Conservation (phyloP, 2,797 vertebrate species). For the Erpetoichthys calabaricus region DNA sequence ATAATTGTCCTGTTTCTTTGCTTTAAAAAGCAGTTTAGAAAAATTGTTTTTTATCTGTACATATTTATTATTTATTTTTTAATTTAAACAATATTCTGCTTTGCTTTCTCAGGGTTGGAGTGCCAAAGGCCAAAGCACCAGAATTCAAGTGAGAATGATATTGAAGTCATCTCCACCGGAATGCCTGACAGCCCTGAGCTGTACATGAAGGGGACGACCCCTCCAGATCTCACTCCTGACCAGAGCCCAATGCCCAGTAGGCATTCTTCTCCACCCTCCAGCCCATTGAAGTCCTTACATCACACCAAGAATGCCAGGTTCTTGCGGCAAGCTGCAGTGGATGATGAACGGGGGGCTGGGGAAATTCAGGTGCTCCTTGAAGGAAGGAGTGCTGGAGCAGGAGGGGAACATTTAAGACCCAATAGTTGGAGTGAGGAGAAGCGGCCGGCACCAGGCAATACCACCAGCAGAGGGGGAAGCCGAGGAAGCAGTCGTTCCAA, state of each 20-base stretch:
- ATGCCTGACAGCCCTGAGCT: slow-evolving; percentile 85
- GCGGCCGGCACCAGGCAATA: slow-evolving; percentile 24
- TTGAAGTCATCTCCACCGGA: slow-evolving; percentile 76
- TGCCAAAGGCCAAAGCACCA: slow-evolving; percentile 82
- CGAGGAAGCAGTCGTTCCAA: slow-evolving; percentile 52
- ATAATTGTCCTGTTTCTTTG: too few relatives aligned
- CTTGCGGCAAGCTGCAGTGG: slow-evolving; percentile 72
- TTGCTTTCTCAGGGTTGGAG: slow-evolving; percentile 62
- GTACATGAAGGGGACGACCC: slow-evolving; percentile 81
- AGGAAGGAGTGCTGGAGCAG: slow-evolving; percentile 43
- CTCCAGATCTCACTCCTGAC: slow-evolving; percentile 73
- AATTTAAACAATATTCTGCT: background rate
- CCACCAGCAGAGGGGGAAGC: slow-evolving; percentile 40
- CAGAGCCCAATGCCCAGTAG: slow-evolving; percentile 79
- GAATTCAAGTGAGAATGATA: slow-evolving; percentile 74
- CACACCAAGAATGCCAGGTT: slow-evolving; percentile 76
- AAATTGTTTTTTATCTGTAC: too few relatives aligned
- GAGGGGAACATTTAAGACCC: slow-evolving; percentile 59
- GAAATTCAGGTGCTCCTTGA: slow-evolving; percentile 92
- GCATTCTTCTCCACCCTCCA: slow-evolving; percentile 66
- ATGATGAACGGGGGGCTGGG: slow-evolving; percentile 65
- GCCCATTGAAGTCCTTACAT: slow-evolving; percentile 38
- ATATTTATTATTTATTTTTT: too few relatives aligned
- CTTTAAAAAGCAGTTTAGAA: too few relatives aligned
- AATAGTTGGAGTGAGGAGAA: slow-evolving; percentile 80